Evolutionary conservation across 2,888 invertebrate species (phyloP), one percentile per base, ranked within the genome.

Genomic region (Ceraclea dissimilis): DNA sequence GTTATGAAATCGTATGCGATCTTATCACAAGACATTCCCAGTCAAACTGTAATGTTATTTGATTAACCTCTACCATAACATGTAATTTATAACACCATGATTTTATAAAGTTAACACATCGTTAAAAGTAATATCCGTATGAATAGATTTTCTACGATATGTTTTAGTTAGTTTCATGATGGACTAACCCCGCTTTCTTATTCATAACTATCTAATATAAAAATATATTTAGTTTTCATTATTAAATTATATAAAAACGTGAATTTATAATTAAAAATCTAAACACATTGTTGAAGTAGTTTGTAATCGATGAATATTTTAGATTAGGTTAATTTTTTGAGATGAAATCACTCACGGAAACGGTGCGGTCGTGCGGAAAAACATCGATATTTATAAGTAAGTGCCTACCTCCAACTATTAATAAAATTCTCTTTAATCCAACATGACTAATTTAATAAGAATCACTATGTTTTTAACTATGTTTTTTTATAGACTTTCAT

Each of bases 41-140:
- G 26, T 26, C 26, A 26, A 26, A 26, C 26, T 26, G 5, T 26
- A 26, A 26, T 26, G 39, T n/a, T 39, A 39, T 39, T 39, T 39
- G 39, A 39, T 39, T 39, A 39, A 39, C 39, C 39, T 39, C 5
- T 39, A 26, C 8, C 13, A 39, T 13, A 39, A 39, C 39, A 39
- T 39, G 39, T 39, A n/a, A 39, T 39, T 39, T 39, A 39, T n/a
- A 39, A 39, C 39, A 39, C 39, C 13, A 16, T 39, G 39, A 39
- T 39, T 39, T 39, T 39, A 39, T 39, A 39, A 39, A 39, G 39
- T 39, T 39, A 39, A 39, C 39, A 39, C 39, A 39, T 39, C 39
- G 39, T 39, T 8, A 39, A 39, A 39, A n/a, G 26, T 26, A 26
- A 26, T 26, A 10, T 26, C n/a, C 10, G 26, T 26, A 26, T 26